Evolutionary conservation across 1,140 invertebrate genomes (phyloP), one percentile per base, ranked within the genome.

Genomic region (Drosophila santomea): DNA sequence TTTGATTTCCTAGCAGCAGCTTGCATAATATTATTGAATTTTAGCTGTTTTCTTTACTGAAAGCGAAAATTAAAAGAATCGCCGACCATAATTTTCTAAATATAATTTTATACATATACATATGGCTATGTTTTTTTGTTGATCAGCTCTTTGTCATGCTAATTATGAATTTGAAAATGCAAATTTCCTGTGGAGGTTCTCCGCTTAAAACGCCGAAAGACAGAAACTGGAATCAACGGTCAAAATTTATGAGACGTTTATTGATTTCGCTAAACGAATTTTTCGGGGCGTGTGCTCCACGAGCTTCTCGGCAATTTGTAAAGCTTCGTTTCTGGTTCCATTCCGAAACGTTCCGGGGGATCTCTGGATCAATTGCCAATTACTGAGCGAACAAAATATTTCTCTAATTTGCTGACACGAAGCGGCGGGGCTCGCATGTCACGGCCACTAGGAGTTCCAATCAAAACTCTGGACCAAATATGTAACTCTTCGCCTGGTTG

Each of bases 371-470:
- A 72, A 72, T 64, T 76, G 80, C 80, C 80, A 84, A 84, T 84
- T 84, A 84, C 80, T 84, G 72, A 64, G 50, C 80, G 80, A 84
- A 80, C 80, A 72, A 84, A 84, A 85, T 61, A 80, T 80, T 85
- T 84, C 80, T 84, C 80, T 85, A 84, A 84, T 84, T 84, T 84
- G 77, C 80, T 85, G 72, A 85, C 80, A 80, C 81, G 79, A 74
- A 74, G 55, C 59, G 17, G 20, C 50, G 36, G n/a, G 47, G 64
- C 80, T 84, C 72, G 80, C 80, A 84, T 84, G 80, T 85, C 81
- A 80, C 69, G 81, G 77, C 72, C 66, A 76, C 66, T 51, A 57
- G 43, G 66, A 57, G 80, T 84, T 84, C 80, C 78, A 68, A 84
- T 84, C 76, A 84, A 76, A 79, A 52, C 48, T 50, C 38, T 74